A percentile compares a stretch with the other conserved stretches of the same genome.
Conservation (phyloP, 2,888 invertebrate genomes). For the Taphrorychus bicolor region DNA sequence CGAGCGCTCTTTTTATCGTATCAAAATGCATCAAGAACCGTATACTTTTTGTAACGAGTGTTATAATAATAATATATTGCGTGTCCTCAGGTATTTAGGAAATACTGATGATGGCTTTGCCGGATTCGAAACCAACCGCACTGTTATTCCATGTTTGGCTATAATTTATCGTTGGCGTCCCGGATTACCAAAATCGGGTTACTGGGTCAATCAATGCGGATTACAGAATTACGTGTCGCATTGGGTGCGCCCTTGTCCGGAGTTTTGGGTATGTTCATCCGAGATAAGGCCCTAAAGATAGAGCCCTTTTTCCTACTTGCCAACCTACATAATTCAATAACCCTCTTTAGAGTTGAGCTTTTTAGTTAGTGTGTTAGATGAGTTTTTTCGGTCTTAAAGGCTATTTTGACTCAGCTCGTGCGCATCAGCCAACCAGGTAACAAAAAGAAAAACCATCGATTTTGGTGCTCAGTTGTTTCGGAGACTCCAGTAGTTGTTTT, state of each 20-base stretch:
- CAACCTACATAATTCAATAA: too few species aligned
- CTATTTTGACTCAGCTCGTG: too few species aligned
- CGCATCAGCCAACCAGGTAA: background rate
- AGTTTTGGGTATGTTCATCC: background rate
- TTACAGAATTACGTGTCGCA: conserved; percentile 50
- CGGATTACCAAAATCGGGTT: conserved; percentile 44
- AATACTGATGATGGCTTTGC: background rate
- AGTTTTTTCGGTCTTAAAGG: background rate
- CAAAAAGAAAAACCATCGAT: conserved; percentile 9
- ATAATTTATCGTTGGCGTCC: conserved; percentile 17
- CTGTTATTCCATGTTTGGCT: background rate
- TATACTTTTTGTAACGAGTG: background rate
- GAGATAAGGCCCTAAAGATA: background rate
- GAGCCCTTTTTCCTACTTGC: too few species aligned
- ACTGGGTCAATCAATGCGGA: conserved; percentile 53
- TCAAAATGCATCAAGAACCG: background rate
- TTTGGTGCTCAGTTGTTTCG: conserved; percentile 12
- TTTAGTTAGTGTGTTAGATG: too few species aligned
- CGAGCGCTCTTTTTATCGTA: background rate
- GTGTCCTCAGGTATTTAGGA: background rate
- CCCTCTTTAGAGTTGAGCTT: too few species aligned
- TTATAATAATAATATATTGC: background rate
- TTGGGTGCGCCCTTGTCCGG: conserved; percentile 47
- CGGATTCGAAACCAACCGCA: background rate
- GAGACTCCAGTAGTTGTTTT: background rate